Percentiles rank a stretch among this genome's conserved stretches.
Conservation (phyloP, 2,113 vertebrate species). For the Brachypodius melanocephalos region DNA sequence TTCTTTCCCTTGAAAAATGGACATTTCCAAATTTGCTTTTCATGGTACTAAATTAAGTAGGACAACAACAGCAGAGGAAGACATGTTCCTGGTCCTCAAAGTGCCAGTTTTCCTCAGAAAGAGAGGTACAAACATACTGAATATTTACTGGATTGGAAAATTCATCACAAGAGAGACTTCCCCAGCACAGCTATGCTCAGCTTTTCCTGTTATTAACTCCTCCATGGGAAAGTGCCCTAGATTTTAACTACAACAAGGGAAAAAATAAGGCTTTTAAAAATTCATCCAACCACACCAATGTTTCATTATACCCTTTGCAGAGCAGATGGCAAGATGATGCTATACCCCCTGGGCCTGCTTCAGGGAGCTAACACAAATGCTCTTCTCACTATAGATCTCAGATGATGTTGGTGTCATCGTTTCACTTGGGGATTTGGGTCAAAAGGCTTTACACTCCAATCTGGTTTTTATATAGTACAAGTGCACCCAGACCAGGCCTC, state of each 20-base stretch:
- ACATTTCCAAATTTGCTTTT: not conserved
- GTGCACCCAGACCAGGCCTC: not conserved
- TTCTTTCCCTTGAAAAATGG: not conserved
- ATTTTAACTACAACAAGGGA: conserved; percentile 20
- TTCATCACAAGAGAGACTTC: not conserved
- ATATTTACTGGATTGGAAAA: conserved; percentile 19
- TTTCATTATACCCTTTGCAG: conserved; percentile 16
- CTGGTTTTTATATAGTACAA: conserved; percentile 37
- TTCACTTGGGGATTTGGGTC: conserved; percentile 55
- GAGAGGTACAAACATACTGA: not conserved
- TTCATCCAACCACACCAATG: not conserved
- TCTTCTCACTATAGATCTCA: conserved; percentile 1
- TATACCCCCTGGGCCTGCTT: not conserved
- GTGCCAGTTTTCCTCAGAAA: not conserved
- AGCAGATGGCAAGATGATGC: conserved; percentile 51
- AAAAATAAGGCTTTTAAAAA: conserved; percentile 40
- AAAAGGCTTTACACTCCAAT: conserved; percentile 56
- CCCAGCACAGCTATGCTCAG: not conserved
- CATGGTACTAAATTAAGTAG: not conserved
- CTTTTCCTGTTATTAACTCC: not conserved
- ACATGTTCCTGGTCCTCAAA: not conserved
- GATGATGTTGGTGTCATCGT: conserved; percentile 33
- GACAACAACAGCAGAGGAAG: not conserved
- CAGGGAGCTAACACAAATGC: conserved; percentile 1
- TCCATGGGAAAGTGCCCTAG: not conserved